Base-by-base conservation (phyloP, 2,113 vertebrate genomes). In the Octodon degus region DNA sequence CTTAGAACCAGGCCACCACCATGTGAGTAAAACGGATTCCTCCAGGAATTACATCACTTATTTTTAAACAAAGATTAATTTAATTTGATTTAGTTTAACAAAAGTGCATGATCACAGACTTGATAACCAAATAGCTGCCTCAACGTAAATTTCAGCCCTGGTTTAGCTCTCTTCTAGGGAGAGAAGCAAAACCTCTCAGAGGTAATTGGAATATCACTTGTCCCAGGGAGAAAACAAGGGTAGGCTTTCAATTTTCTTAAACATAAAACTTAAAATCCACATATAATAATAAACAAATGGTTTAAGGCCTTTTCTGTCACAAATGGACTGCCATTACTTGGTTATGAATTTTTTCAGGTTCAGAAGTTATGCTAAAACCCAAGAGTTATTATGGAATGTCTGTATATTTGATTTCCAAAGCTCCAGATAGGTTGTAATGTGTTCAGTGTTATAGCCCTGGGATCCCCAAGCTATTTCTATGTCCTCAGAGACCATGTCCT, bases 251-350 rank as follows among this genome's bases (percentile, higher is more conserved):
- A 83, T 97, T 96, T 96, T 96, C 95, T 97, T 88, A 94, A 97
- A 97, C 68, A 88, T 94, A 95, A 97, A 97, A 96, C 87, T 96
- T 96, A 96, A 97, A 97, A 97, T 93, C 96, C 97, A 94, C 89
- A 86, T 97, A 94, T 95, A 97, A 97, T 96, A 98, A 97, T 96
- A 98, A 98, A 98, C 96, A 97, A 97, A 97, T 95, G 94, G 94
- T 93, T 97, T 95, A 95, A 97, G 81, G 90, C 65, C 96, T 96
- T 96, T 96, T 93, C 90, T 97, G 85, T 96, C 97, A 96, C 95
- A 97, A 97, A 97, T 91, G 96, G 82, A 62, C 95, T 96, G 97
- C 97, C 92, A 97, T 98, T 97, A 97, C 96, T 97, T 97, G 92
- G 97, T 97, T 98, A 97, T 96, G 97, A 98, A 97, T 96, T 98